Percentiles rank a stretch among this genome's conserved stretches.
Evolutionary conservation across 2,888 invertebrate genomes (phyloP).

Genomic region (Conistra vaccinii): DNA sequence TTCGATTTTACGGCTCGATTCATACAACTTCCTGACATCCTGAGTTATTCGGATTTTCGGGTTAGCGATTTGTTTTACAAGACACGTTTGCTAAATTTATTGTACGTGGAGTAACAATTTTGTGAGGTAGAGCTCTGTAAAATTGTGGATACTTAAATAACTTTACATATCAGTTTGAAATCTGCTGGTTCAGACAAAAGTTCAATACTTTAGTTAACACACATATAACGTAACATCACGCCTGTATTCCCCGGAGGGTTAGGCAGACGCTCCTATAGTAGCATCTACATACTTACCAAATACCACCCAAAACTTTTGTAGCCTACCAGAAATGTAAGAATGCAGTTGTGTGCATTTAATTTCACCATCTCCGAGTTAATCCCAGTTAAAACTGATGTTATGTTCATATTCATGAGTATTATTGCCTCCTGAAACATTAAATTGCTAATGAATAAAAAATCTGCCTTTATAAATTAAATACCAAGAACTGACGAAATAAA

Average conservation of each 20-base stretch:
- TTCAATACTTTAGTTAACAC: background rate
- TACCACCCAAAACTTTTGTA: background rate
- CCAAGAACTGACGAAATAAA: too few relatives aligned
- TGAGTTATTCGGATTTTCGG: slow-evolving; percentile 74
- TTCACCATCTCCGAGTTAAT: background rate
- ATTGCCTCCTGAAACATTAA: background rate
- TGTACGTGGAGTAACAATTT: background rate
- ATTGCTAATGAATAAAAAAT: too few relatives aligned
- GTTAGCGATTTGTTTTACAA: slow-evolving; percentile 45
- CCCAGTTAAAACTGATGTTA: background rate
- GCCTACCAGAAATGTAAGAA: background rate
- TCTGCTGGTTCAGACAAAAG: background rate
- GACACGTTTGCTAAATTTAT: slow-evolving; percentile 31
- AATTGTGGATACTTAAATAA: background rate
- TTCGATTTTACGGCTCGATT: slow-evolving; percentile 86
- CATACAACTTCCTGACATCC: slow-evolving; percentile 68
- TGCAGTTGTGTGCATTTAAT: background rate
- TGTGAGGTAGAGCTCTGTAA: background rate
- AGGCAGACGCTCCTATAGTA: too few relatives aligned
- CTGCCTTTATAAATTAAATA: too few relatives aligned
- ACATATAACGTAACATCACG: too few relatives aligned
- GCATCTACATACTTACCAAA: background rate
- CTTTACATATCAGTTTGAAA: background rate
- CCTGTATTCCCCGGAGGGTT: too few relatives aligned
- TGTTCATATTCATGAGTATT: background rate